Base-by-base conservation (phyloP, 2,797 vertebrate species). In the Sebastes alutus region DNA sequence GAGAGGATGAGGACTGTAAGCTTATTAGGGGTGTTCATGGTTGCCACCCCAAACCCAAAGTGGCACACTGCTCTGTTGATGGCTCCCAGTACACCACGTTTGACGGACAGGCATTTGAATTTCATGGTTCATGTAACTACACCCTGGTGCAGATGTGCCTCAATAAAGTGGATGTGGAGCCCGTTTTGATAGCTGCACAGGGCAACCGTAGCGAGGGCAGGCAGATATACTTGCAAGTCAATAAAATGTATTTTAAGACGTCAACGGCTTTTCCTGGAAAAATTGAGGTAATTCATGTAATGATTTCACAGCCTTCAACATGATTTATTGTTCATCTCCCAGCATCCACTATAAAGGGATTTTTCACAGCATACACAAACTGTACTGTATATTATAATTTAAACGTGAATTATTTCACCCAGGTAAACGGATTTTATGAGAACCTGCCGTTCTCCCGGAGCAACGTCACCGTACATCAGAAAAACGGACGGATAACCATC, bases 21-120 rank as follows among this genome's bases (percentile, higher is more conserved):
- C 25, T 94, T 67, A 88, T 92, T 86, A 62, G 87, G 0, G 95
- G 94, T 1, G 81, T 96, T 77, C 80, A 80, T 80, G 86, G 80
- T 1, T 97, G 95, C 77, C 88, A 93, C 77, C 89, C 95, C 1
- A 65, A 65, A 56, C 20, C 58, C 5, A 12, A 73, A 77, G 56
- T 35, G 7, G 88, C 86, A 46, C 56, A n/a, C 32, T 93, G 90
- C 35, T 89, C 86, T 71, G 77, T 83, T 66, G 70, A 85, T 8
- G 82, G 87, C 78, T 78, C 83, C 25, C 91, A 92, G 20, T 91
- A 82, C 61, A 63, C 49, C 35, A 87, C 81, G 1, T 93, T 91
- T 81, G 93, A 94, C 67, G 81, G 89, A 62, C 58, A 71, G 10
- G 54, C 65, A 12, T 93, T 87, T 86, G 75, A 93, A 77, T 93